Evolutionary conservation across 2,113 vertebrate genomes (phyloP).

Genomic region (Micronycteris hirsuta): DNA sequence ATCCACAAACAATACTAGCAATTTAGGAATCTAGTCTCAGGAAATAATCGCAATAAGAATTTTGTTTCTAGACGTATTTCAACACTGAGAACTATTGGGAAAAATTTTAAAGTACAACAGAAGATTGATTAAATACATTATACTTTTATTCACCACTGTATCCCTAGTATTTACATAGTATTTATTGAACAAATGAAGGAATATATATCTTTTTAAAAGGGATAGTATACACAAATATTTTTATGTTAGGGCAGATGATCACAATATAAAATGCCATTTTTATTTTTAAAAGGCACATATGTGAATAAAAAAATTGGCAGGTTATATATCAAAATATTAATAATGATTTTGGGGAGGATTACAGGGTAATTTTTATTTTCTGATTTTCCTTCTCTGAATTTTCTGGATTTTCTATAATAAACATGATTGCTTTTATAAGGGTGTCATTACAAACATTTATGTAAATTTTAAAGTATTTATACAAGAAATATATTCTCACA

Average conservation of each 20-base stretch:
- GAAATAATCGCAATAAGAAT: background rate
- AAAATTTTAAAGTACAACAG: slow-evolving; percentile 9
- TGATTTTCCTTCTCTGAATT: slow-evolving; percentile 1
- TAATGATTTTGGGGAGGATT: background rate
- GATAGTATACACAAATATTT: background rate
- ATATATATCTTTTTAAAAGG: background rate
- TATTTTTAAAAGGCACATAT: slow-evolving; percentile 46
- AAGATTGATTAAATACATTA: background rate
- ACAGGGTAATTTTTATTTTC: background rate
- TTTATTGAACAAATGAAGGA: background rate
- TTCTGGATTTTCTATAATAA: slow-evolving; percentile 11
- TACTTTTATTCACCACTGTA: background rate
- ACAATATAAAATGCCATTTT: background rate
- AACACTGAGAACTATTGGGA: slow-evolving; percentile 52
- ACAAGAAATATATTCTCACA: background rate
- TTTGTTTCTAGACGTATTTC: background rate
- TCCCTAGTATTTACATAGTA: background rate
- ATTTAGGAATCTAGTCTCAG: background rate
- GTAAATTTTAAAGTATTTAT: slow-evolving; percentile 14
- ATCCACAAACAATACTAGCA: background rate
- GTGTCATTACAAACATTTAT: background rate
- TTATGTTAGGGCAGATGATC: background rate
- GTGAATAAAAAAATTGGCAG: background rate
- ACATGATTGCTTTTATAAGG: slow-evolving; percentile 1
- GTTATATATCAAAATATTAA: background rate